Evolutionary conservation across 30 jellyfish, hydroid and myxozoan species (phyloP).

Genomic region (Aurelia sp.): DNA sequence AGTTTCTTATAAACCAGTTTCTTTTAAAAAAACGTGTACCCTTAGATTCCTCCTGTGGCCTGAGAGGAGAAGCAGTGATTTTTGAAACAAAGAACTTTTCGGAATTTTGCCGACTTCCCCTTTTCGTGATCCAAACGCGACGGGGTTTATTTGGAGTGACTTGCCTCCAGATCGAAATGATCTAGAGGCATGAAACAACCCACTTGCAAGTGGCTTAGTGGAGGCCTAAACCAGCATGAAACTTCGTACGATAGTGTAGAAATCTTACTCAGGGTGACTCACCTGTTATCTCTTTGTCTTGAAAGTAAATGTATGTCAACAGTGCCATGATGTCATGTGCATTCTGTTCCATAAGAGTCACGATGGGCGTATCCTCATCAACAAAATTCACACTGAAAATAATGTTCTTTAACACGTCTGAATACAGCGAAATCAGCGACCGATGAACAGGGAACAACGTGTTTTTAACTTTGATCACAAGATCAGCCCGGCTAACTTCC

Average conservation of each 20-base stretch:
- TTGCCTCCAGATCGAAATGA: too few relatives aligned
- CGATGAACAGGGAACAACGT: slow-evolving; percentile 70
- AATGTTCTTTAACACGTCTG: slow-evolving; percentile 51
- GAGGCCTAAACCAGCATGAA: too few relatives aligned
- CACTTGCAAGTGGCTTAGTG: neutral
- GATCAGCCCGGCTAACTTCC: slow-evolving; percentile 57
- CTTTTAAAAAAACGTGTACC: too few relatives aligned
- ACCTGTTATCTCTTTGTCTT: slow-evolving; percentile 50
- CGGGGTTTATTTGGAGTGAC: too few relatives aligned
- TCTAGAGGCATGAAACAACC: too few relatives aligned
- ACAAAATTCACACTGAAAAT: slow-evolving; percentile 53
- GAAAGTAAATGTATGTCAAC: slow-evolving; percentile 42
- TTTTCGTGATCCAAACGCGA: too few relatives aligned
- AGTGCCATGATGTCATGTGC: slow-evolving; percentile 15
- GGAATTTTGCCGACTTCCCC: too few relatives aligned
- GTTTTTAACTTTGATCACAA: slow-evolving; percentile 45
- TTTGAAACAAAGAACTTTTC: too few relatives aligned
- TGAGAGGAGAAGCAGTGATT: too few relatives aligned
- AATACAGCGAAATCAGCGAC: slow-evolving; percentile 45
- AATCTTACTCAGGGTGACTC: neutral
- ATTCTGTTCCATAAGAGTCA: slow-evolving; percentile 60
- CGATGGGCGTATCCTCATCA: slow-evolving; percentile 60
- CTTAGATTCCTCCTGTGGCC: too few relatives aligned
- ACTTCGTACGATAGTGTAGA: neutral
- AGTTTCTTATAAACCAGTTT: too few relatives aligned